Evolutionary conservation across 2,797 vertebrate genomes (phyloP), one percentile per base, ranked within the genome.

Genomic region (Parambassis ranga): DNA sequence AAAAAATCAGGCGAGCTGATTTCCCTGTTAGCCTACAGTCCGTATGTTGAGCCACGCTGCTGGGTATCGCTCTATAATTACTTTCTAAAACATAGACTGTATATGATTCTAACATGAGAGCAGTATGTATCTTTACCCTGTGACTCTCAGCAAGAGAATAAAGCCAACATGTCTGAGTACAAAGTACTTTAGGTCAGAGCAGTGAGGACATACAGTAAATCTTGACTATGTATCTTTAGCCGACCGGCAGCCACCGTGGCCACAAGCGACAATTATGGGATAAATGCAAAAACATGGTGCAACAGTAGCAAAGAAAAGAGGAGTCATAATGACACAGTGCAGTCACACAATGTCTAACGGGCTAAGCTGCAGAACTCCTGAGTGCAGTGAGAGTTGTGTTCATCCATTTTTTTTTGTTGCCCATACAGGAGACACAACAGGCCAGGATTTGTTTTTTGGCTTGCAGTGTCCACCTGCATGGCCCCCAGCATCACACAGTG

Each of bases 251-350:
- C 42, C 24, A 27, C 5, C 38, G 33, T 38, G n/a, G 32, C 24
- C 28, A 55, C 38, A 44, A 58, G 76, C 56, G 56, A 78, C 47
- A 65, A 69, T 76, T 67, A 72, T 61, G 56, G 35, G 43, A 56
- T 57, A 49, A 60, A 48, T 32, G 44, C 43, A 61, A 41, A 61
- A 61, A 41, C 58, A 50, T 33, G 33, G 35, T 15, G 26, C 18
- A 53, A 53, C 50, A 53, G 48, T 51, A 51, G 48, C 48, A 27
- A 53, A 53, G 36, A 27, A 24, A 28, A 50, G n/a, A 61, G 18
- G 28, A 33, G 22, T 19, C 14, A 41, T 26, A 38, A 49, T 61
- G 9, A 41, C 37, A 14, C 26, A 27, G 32, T 19, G 44, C 16
- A 30, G 35, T 28, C 49, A 31, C 42, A 46, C 28, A 48, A 14